Base-by-base conservation (phyloP, 2,888 invertebrate species). In the Mystacides longicornis region DNA sequence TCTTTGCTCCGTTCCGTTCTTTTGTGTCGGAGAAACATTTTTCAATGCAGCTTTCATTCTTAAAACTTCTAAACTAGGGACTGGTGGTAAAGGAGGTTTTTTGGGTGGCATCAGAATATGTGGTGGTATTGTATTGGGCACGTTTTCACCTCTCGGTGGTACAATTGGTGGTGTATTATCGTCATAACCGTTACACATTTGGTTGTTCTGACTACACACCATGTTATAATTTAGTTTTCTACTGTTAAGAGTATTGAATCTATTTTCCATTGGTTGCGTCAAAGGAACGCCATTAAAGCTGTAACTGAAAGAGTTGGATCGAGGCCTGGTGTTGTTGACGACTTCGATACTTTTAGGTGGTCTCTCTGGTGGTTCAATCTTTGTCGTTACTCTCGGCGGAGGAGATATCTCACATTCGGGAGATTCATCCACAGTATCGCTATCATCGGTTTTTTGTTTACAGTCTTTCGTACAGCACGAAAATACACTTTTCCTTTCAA, bases 71-170 rank as follows among this genome's bases (percentile, higher is more conserved):
- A 82, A 72, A 57, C 82, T 82, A 5, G 85, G 82, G 45, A 85
- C 81, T 19, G 86, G 86, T 57, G 87, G 86, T 64, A 87, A 68
- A 23, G 86, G 86, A 33, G 86, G 86, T 69, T 86, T 87, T 66
- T 85, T 85, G 9, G 86, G 86, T 22, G 84, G 82, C 63, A 82
- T 64, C 51, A 80, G 68, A 37, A 81, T 63, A 46, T 81, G 81
- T 1, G 81, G 77, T 1, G 81, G 75, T 31, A 60, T 54, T 64
- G 64, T 33, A 64, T 64, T 49, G 64, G 31, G n/a, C 55, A 46
- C 19, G 64, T 69, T 69, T 56, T 74, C 73, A 64, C 70, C 63
- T 66, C 77, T 67, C 11, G 80, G 76, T 14, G 83, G 83, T 49
- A 82, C 68, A 55, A 78, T 71, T 50, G 81, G 81, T 5, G 81